These are phyloP conservation scores for Pristionchus exspectatus DNA, from an alignment of 2,888 invertebrate species.

Conservation along the genomic window DNA sequence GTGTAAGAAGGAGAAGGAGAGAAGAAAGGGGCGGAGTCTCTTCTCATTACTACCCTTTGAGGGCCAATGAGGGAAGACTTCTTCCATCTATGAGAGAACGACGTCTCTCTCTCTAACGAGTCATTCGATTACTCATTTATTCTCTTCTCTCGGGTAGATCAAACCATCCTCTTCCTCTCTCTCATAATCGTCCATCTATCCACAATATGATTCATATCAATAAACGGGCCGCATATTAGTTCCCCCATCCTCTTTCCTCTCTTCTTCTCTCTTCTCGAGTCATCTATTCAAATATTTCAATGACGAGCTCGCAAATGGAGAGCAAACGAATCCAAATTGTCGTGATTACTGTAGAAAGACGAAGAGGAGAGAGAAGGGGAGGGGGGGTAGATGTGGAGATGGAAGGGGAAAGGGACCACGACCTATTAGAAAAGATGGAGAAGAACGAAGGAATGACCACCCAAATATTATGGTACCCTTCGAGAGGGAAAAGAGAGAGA, in stretches of 20 bases:
- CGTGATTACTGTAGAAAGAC: slow-evolving; percentile 14
- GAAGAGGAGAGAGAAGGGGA: slow-evolving; percentile 11
- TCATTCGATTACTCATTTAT: slow-evolving; percentile 40
- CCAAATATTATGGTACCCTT: slow-evolving; percentile 22
- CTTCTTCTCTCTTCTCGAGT: slow-evolving; percentile 6
- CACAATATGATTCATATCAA: slow-evolving; percentile 41
- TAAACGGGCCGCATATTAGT: slow-evolving; percentile 40
- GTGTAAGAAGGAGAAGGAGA: background rate
- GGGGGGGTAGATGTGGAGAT: slow-evolving; percentile 2
- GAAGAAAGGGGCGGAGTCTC: background rate
- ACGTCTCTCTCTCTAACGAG: slow-evolving; percentile 16
- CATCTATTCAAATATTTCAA: slow-evolving; percentile 30
- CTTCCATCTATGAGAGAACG: background rate
- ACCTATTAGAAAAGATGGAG: slow-evolving; percentile 48
- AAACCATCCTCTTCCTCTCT: slow-evolving; percentile 18
- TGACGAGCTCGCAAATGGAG: slow-evolving; percentile 18
- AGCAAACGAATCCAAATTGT: slow-evolving; percentile 42
- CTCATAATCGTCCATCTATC: background rate
- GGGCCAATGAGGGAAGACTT: slow-evolving; percentile 5
- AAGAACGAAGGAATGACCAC: slow-evolving; percentile 9
- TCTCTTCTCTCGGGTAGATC: slow-evolving; percentile 40
- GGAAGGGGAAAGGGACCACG: slow-evolving; percentile 29
- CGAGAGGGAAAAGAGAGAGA: background rate
- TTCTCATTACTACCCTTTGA: slow-evolving; percentile 15
- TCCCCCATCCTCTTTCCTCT: background rate